Evolutionary conservation across 1,140 invertebrate genomes (phyloP), one percentile per base, ranked within the genome.

Genomic region (Mycetomoellerius zeteki): DNA sequence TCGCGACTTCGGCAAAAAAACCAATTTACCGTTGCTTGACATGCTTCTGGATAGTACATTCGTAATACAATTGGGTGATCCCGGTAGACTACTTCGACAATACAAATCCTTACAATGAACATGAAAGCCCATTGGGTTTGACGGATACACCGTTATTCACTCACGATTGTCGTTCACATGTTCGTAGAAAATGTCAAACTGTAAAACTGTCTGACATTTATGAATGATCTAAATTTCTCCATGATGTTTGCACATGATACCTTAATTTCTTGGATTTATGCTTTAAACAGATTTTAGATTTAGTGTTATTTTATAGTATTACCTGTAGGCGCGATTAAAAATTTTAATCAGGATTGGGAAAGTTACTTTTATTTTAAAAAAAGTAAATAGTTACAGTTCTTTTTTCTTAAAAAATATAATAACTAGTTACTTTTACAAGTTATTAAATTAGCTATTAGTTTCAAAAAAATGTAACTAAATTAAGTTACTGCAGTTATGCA

Each of bases 1-100:
- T 12, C 78, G 52, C 47, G 21, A 58, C 65, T 58, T 82, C 24
- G 67, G 3, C n/a, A 67, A 52, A 80, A 86, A 86, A 47, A 65
- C 33, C 71, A 73, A 30, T 84, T 76, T 90, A 90, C 89, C 89
- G 89, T 90, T 90, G 86, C 80, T 65, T 85, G 86, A 88, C 86
- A 88, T 90, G 89, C 52, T 56, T 89, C 78, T 64, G 47, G 62
- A 71, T 88, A 76, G 86, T 85, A 90, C 84, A 84, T 76, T 73
- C 37, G 75, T 78, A 65, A 58, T 60, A 78, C 73, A 64, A 77
- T 85, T 47, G 47, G 16, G 47, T 52, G 77, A 12, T 64, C 33
- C 56, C 47, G 67, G 50, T 56, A 81, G 21, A 81, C n/a, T 43
- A 27, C 12, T 65, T 80, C 8, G 62, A 80, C 30, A 56, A 77